phyloP scores from a whole-genome alignment of 2,888 invertebrate genomes.

The Lycia hirtaria region DNA sequence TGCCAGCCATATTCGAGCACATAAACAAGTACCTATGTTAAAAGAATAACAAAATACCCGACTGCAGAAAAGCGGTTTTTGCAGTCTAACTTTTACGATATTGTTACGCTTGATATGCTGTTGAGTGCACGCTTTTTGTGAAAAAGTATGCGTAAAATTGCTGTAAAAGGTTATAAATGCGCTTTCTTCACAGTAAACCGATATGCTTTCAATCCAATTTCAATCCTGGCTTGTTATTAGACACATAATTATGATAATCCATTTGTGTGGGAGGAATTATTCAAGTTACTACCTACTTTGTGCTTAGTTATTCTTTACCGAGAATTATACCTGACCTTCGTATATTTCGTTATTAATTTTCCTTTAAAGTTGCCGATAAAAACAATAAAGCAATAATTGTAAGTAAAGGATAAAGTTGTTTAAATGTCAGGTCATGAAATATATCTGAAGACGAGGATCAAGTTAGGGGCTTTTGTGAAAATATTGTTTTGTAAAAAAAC shows the following conservation, averaged over 20 bases:
- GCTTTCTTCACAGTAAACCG: neutral
- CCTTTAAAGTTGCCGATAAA: neutral
- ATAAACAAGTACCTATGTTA: too few relatives aligned
- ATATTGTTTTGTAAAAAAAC: neutral
- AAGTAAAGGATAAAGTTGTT: neutral
- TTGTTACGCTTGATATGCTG: too few relatives aligned
- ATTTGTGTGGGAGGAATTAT: neutral
- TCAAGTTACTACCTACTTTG: neutral
- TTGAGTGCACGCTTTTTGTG: too few relatives aligned
- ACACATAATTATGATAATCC: neutral
- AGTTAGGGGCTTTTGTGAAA: neutral
- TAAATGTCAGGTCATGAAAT: neutral
- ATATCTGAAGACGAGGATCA: too few relatives aligned
- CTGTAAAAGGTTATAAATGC: too few relatives aligned
- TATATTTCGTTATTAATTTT: neutral
- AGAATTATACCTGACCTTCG: conserved; percentile 1
- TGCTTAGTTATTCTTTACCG: neutral
- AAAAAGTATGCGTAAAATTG: too few relatives aligned
- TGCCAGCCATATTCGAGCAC: too few relatives aligned
- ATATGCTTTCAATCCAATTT: neutral
- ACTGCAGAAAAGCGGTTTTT: too few relatives aligned
- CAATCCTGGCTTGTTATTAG: neutral
- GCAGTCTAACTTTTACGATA: too few relatives aligned
- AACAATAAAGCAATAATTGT: neutral
- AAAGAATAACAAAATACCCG: too few relatives aligned